Conservation (phyloP, 2,113 vertebrate species). For the Papio anubis region DNA sequence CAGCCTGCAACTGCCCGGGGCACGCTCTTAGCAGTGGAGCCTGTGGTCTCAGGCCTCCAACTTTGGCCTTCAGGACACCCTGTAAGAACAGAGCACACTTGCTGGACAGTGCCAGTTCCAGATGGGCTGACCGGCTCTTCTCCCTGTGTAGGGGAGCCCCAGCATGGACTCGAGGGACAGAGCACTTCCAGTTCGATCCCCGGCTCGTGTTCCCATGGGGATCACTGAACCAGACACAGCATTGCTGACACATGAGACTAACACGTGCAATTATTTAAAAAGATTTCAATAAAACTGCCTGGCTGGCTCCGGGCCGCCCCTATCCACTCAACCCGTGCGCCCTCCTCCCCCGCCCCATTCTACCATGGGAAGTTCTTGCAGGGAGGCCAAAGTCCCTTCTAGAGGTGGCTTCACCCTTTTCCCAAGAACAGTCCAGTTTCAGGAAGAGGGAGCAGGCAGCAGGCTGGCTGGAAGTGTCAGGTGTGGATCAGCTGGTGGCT, state of each 20-base stretch:
- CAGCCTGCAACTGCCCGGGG: conserved; percentile 91
- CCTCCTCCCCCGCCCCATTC: conserved; percentile 43
- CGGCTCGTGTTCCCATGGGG: background rate
- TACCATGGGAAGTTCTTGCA: background rate
- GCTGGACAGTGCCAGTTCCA: conserved; percentile 42
- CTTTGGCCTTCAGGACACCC: conserved; percentile 43
- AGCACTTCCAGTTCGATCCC: conserved; percentile 51
- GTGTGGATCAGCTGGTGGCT: background rate
- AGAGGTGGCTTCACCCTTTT: background rate
- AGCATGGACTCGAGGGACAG: conserved; percentile 54
- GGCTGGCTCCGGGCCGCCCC: conserved; percentile 79
- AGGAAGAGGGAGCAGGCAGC: background rate
- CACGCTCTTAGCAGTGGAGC: conserved; percentile 86
- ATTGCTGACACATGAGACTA: conserved; percentile 73
- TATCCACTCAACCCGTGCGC: conserved; percentile 61
- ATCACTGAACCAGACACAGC: conserved; percentile 69
- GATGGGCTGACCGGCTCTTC: conserved; percentile 14
- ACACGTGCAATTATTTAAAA: conserved; percentile 81
- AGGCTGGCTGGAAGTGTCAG: background rate
- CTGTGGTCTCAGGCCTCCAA: conserved; percentile 49
- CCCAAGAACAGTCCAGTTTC: background rate
- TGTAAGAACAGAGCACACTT: conserved; percentile 39
- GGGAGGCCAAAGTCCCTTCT: background rate
- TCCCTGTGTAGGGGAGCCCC: conserved; percentile 42
- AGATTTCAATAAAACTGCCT: conserved; percentile 81